Evolutionary conservation across 2,888 invertebrate species (phyloP).

Genomic region (Pristionchus japonicus): DNA sequence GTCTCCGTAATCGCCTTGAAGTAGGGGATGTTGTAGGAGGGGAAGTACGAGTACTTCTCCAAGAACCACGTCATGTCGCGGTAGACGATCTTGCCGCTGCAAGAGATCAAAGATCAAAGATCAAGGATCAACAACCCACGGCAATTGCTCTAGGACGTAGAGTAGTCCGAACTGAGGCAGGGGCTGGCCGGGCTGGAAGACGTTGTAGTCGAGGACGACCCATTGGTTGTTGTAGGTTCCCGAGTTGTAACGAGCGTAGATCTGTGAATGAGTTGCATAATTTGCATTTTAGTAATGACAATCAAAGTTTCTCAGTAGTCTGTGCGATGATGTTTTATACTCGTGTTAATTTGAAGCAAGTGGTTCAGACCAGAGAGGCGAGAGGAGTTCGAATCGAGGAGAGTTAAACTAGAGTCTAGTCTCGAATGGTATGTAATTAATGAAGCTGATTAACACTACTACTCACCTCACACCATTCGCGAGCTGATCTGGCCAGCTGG

Average conservation of each 20-base stretch:
- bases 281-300: too few species aligned
- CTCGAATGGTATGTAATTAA: too few species aligned
- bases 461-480: conserved; percentile 82
- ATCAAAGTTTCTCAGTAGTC: neutral
- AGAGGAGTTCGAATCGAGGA: too few species aligned
- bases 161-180: conserved; percentile 77
- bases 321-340: too few species aligned
- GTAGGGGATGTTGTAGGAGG: conserved; percentile 83
- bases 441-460: too few species aligned
- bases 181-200: conserved; percentile 79
- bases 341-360: too few species aligned
- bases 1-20: conserved; percentile 81
- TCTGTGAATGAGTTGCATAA: conserved; percentile 70
- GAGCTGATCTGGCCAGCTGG: conserved; percentile 83
- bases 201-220: conserved; percentile 84
- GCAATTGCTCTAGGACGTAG: conserved; percentile 86
- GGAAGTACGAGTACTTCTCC: conserved; percentile 82
- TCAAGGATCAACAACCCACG: conserved; percentile 75
- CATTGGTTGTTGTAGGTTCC: conserved; percentile 88
- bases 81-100: conserved; percentile 68
- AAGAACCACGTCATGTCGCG: conserved; percentile 71
- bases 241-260: conserved; percentile 84
- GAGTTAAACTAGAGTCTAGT: neutral
- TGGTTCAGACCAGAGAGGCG: too few species aligned
- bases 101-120: conserved; percentile 45